Evolutionary conservation across 1,140 invertebrate genomes (phyloP).

Genomic region (Leptinotarsa lineolata): DNA sequence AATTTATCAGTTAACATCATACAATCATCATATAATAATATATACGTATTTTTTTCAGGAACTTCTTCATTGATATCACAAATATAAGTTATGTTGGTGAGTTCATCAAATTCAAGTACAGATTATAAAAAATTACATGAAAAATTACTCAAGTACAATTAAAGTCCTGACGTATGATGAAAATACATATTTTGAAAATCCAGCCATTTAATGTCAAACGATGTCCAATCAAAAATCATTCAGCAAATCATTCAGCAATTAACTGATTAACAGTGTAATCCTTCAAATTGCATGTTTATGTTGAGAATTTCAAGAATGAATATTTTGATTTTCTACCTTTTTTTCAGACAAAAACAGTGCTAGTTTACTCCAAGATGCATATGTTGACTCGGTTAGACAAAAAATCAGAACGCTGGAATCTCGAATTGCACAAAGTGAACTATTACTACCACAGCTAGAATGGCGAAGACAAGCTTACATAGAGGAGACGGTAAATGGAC

Average conservation of each 20-base stretch:
- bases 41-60: slow-evolving; percentile 33
- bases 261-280: no score
- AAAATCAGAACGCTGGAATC: slow-evolving; percentile 51
- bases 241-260: no score
- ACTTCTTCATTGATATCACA: slow-evolving; percentile 44
- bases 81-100: slow-evolving; percentile 43
- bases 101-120: slow-evolving; percentile 4
- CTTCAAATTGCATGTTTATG: no score
- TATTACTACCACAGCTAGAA: slow-evolving; percentile 51
- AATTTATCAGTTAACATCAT: no score
- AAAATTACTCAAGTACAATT: no score
- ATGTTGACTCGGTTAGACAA: slow-evolving; percentile 52
- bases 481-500: slow-evolving; percentile 50
- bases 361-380: slow-evolving; percentile 53
- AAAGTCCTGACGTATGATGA: no score
- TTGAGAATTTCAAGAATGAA: slow-evolving; percentile 12
- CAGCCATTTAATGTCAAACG: neutral
- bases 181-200: no score
- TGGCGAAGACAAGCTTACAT: slow-evolving; percentile 50
- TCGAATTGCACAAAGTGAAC: slow-evolving; percentile 49
- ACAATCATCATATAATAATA: no score
- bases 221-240: no score
- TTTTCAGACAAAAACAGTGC: slow-evolving; percentile 42
- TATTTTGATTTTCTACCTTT: slow-evolving; percentile 16
- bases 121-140: no score